Conservation (phyloP, 2,113 vertebrate genomes). For the Fukomys damarensis region DNA sequence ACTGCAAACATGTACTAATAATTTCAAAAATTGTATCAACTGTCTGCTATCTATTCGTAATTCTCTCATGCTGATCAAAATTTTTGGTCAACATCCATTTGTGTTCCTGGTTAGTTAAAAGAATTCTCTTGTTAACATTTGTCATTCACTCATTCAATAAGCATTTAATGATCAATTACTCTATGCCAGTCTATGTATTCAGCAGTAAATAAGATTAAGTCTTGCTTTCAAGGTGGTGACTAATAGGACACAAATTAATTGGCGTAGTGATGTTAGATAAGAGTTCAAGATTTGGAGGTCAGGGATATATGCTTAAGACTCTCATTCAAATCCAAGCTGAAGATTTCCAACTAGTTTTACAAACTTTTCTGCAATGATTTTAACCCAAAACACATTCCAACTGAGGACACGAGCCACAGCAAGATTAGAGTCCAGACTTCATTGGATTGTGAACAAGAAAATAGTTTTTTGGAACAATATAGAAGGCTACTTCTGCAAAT, state of each 20-base stretch:
- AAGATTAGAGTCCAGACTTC: background rate
- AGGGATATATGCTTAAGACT: background rate
- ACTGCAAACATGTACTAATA: background rate
- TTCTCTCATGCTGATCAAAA: constrained; percentile 32
- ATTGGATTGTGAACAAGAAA: background rate
- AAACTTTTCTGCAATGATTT: constrained; percentile 23
- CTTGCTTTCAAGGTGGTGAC: constrained; percentile 23
- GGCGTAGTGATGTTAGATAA: background rate
- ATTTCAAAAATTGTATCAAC: background rate
- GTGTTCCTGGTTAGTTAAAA: constrained; percentile 60
- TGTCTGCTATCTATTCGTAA: background rate
- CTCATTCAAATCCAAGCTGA: background rate
- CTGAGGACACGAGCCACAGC: background rate
- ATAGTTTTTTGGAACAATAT: background rate
- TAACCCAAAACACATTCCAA: background rate
- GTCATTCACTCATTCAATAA: constrained; percentile 54
- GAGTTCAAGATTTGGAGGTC: background rate
- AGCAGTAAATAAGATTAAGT: constrained; percentile 50
- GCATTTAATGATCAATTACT: constrained; percentile 46
- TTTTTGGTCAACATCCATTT: background rate
- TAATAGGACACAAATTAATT: constrained; percentile 39
- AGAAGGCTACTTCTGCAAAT: background rate
- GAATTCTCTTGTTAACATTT: constrained; percentile 3
- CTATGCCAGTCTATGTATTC: background rate
- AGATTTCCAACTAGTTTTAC: constrained; percentile 10